Evolutionary conservation across 2,797 vertebrate genomes (phyloP), one percentile per base, ranked within the genome.

Genomic region (Acanthiza pusilla): DNA sequence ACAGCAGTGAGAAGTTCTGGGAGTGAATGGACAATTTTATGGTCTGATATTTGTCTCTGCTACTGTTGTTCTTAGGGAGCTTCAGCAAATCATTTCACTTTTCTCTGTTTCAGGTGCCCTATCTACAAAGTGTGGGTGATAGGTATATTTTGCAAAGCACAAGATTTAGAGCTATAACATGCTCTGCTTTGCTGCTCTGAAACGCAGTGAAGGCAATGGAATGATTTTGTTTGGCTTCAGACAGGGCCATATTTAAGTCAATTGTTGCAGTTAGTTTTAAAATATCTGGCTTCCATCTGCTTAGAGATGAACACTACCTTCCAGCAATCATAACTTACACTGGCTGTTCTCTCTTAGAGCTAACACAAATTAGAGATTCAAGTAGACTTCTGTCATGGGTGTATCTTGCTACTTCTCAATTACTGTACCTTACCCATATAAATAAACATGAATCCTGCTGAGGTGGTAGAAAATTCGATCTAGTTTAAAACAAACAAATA

Each of bases 241-340:
- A 94, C 42, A 63, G 66, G 70, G 60, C 89, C 57, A 23, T 86
- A 93, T 95, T 93, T 90, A 95, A 97, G 88, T 81, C 80, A 86
- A 34, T 89, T 86, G 80, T 82, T 94, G 88, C 80, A 79, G 67
- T 91, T 96, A 80, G 58, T 92, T 96, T 91, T 94, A 80, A 93
- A 94, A 85, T 94, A 89, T 48, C 74, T 91, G 48, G 14, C 53
- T 94, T 96, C 89, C 74, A 72, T 78, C 79, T 95, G 60, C 74
- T 93, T 84, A 82, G 77, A 86, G 67, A 84, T 74, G 85, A 95
- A n/a, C 12, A 1, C 53, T 93, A 51, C 87, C 57, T 91, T 91
- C 78, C 77, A 94, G 74, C 61, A 90, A 62, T 62, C 2, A 0
- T 89, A 93, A 85, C 38, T 96, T 92, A 91, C 5, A 5, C 34